A percentile compares a stretch with the other conserved stretches of the same genome.
Conservation (phyloP, 2,113 vertebrate species). For the Heterotis niloticus region DNA sequence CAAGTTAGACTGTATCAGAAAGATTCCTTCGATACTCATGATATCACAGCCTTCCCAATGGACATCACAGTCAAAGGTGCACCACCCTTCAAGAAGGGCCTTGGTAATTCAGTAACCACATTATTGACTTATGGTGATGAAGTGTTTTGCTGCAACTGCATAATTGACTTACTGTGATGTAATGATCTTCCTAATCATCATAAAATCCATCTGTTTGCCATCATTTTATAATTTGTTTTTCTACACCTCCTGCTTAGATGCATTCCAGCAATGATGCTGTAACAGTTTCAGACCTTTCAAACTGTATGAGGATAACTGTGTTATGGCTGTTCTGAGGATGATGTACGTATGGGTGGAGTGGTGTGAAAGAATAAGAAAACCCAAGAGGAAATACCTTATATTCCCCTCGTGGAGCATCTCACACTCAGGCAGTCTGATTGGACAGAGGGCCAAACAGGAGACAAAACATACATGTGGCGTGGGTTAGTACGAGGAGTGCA, state of each 20-base stretch:
- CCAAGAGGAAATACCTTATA: conserved; percentile 68
- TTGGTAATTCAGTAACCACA: conserved; percentile 6
- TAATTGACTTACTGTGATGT: background rate
- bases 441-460: conserved; percentile 48
- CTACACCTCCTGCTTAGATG: background rate
- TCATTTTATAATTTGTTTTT: conserved; percentile 14
- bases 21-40: conserved; percentile 17
- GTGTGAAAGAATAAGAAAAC: conserved; percentile 31
- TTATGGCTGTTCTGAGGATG: background rate
- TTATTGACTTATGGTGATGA: background rate
- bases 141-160: background rate
- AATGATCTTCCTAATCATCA: background rate
- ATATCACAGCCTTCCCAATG: background rate
- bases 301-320: background rate
- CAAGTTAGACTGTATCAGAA: conserved; percentile 32
- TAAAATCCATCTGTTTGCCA: background rate
- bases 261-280: background rate
- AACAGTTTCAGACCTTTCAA: background rate
- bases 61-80: background rate
- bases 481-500: conserved; percentile 43
- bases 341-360: background rate
- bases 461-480: conserved; percentile 36
- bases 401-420: conserved; percentile 66
- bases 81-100: background rate
- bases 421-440: conserved; percentile 74